Base-by-base conservation (phyloP, 1,140 invertebrate genomes). In the Onthophagus taurus region DNA sequence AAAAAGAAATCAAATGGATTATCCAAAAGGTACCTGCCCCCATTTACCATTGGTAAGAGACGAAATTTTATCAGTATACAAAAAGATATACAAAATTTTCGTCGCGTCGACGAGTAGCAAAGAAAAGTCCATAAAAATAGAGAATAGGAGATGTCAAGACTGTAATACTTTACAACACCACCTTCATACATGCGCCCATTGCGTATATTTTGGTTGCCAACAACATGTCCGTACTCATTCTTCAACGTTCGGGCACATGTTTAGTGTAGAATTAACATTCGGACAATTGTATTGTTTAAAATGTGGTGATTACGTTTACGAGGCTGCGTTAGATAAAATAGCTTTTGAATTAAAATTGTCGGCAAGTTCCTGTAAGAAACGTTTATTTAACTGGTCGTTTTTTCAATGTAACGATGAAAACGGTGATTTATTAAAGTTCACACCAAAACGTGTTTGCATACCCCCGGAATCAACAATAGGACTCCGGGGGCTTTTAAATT, bases 131-230 rank as follows among this genome's bases (percentile, higher is more conserved):
- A n/a, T n/a, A n/a, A n/a, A n/a, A n/a, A n/a, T n/a, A n/a, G n/a
- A n/a, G n/a, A n/a, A n/a, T n/a, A n/a, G n/a, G n/a, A n/a, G n/a
- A n/a, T n/a, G n/a, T n/a, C n/a, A n/a, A n/a, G n/a, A n/a, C n/a
- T n/a, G n/a, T n/a, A n/a, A n/a, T n/a, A n/a, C n/a, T n/a, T n/a
- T n/a, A n/a, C n/a, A n/a, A n/a, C n/a, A n/a, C n/a, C n/a, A n/a
- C n/a, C 69, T 93, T 44, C 88, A 92, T 69, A 84, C 87, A 18
- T 96, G 92, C 65, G 68, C 95, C 17, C 82, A 89, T 49, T 96
- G 92, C 69, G 85, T 93, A 50, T 92, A 78, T 66, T 90, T 95
- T 67, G 90, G 85, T 14, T 96, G 92, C 63, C 85, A 87, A 51
- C 73, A 77, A 21, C 90, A 94, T 59, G 89, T 93, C 51, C 81